Conservation (phyloP, 2,888 invertebrate species). For the Hoplodrina blanda region DNA sequence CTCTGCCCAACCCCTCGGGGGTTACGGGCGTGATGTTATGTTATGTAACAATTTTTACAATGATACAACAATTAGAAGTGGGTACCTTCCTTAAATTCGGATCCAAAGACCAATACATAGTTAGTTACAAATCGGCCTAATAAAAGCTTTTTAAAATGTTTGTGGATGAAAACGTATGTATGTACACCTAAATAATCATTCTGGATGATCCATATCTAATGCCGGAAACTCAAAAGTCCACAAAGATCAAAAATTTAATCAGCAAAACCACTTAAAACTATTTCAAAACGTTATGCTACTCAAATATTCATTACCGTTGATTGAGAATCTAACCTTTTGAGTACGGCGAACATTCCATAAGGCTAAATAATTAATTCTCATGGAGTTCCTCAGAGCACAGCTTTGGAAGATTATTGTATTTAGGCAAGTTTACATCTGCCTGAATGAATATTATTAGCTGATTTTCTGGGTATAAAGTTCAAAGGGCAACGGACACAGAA, state of each 20-base stretch:
- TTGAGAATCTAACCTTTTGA: conserved; percentile 40
- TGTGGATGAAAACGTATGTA: too few species aligned
- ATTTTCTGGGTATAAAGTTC: not conserved
- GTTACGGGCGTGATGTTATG: too few species aligned
- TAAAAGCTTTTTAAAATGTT: too few species aligned
- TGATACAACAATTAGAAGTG: too few species aligned
- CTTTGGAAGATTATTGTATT: conserved; percentile 44
- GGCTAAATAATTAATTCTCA: conserved; percentile 30
- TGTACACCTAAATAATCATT: too few species aligned
- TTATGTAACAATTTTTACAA: too few species aligned
- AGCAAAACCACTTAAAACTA: conserved; percentile 18
- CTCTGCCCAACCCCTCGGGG: too few species aligned
- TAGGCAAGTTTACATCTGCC: conserved; percentile 17
- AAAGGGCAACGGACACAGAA: not conserved
- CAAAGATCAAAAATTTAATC: not conserved
- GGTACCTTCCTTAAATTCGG: too few species aligned
- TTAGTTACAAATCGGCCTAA: too few species aligned
- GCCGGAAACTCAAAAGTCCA: not conserved
- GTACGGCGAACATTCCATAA: conserved; percentile 25
- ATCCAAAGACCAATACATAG: too few species aligned
- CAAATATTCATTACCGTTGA: conserved; percentile 37
- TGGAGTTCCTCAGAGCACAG: conserved; percentile 34
- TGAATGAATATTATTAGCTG: conserved; percentile 4
- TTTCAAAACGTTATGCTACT: conserved; percentile 30
- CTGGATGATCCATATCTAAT: not conserved